phyloP scores from a whole-genome alignment of 1,140 invertebrate genomes.

The Cotesia chilonis region DNA sequence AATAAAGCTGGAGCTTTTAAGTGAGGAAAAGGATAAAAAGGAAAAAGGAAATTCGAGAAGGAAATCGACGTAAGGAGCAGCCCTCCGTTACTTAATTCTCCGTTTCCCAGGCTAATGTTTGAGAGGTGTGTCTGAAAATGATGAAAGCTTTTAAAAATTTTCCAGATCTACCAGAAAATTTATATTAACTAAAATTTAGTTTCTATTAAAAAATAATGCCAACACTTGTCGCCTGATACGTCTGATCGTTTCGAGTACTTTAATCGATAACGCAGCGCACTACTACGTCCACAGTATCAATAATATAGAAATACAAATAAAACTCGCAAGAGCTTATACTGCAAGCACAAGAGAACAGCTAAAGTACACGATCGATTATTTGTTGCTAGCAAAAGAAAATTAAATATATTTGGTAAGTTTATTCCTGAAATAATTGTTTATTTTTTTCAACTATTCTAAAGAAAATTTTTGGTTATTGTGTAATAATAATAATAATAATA shows the following conservation, averaged over 20 bases:
- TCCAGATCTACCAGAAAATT: not conserved
- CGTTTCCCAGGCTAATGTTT: conserved; percentile 32
- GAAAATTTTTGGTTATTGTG: too few species aligned
- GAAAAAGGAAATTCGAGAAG: conserved; percentile 36
- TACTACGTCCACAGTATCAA: not conserved
- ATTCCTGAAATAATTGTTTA: too few species aligned
- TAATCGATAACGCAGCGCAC: conserved; percentile 23
- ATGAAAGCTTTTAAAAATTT: conserved; percentile 31
- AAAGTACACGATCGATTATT: conserved; percentile 16
- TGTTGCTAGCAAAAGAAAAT: conserved; percentile 1
- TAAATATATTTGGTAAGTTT: not conserved
- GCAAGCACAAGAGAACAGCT: not conserved
- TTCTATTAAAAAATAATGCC: not conserved
- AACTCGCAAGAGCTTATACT: too few species aligned
- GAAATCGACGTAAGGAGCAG: conserved; percentile 33
- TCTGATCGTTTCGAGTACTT: not conserved
- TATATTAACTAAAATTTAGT: too few species aligned
- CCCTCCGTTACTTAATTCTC: not conserved
- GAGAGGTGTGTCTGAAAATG: conserved; percentile 27
- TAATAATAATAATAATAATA: too few species aligned
- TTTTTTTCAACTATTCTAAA: too few species aligned
- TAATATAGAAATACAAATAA: not conserved
- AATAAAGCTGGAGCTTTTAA: not conserved
- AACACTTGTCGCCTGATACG: not conserved
- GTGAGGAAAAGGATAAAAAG: conserved; percentile 9